Base-by-base conservation (phyloP, 2,888 invertebrate species). In the Drosophila melanocephala region DNA sequence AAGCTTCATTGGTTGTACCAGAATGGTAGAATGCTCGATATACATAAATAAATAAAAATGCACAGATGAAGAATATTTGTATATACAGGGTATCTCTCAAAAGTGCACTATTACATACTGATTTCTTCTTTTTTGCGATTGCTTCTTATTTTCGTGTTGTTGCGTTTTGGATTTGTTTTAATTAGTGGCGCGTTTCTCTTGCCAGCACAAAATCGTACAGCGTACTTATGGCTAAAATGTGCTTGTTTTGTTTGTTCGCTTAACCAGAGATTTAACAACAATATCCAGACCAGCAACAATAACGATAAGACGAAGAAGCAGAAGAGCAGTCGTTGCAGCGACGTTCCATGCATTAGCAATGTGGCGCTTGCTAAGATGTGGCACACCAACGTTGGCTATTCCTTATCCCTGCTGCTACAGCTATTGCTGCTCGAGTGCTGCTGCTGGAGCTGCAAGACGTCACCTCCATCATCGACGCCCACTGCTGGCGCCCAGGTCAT, bases 361-460 rank as follows among this genome's bases (percentile, higher is more conserved):
- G 88, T 81, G 80, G 91, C 84, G 66, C 79, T 79, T 77, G 79
- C 75, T 84, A 85, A 87, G 71, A 90, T 90, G 90, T 77, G 81
- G 89, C 85, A 65, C 78, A 79, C 62, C 75, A 67, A 72, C 69
- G 44, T 81, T 72, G 82, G 75, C 83, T 62, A 70, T 65, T 75
- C 86, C 76, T 72, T 64, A 71, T 42, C 60, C 66, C 72, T 30
- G 77, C 63, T 59, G 61, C 69, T 78, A 59, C 64, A 79, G 65
- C 75, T 78, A 50, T 72, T 81, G 58, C 66, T 74, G 79, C 79
- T 75, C 33, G 58, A 58, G 33, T 72, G 59, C 26, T 52, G 59
- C 33, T 44, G 58, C 32, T 77, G 55, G 71, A 80, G 58, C 64
- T 69, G 79, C 83, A 75, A 39, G 39, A 39, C 50, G 52, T 19